Conservation (phyloP, 2,113 vertebrate species). For the Collichthys lucidus region DNA sequence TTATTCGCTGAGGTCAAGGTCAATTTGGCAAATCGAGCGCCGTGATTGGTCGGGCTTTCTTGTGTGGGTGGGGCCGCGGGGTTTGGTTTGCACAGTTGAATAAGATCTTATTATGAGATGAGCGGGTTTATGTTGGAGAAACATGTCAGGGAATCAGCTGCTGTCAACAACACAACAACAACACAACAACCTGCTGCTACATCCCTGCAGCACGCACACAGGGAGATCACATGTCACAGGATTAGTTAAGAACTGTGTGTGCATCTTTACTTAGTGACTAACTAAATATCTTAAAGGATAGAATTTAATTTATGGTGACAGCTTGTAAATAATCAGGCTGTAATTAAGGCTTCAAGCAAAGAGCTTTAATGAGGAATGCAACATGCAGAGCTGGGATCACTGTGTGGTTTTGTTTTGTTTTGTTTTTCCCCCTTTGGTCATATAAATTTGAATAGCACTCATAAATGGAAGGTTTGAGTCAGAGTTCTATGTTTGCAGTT, state of each 20-base stretch:
- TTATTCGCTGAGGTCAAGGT: slow-evolving; percentile 67
- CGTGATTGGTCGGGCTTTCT: slow-evolving; percentile 46
- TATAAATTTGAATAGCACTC: not conserved
- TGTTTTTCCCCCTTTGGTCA: too few species aligned
- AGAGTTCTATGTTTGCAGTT: not conserved
- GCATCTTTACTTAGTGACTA: not conserved
- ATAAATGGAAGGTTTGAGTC: not conserved
- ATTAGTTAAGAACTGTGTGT: not conserved
- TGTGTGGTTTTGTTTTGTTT: not conserved
- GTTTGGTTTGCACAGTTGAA: too few species aligned
- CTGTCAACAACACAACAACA: too few species aligned
- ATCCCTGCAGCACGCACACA: too few species aligned
- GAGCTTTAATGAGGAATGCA: not conserved
- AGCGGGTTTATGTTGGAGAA: not conserved
- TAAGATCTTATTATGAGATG: too few species aligned
- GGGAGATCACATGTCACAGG: not conserved
- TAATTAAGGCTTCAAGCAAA: not conserved
- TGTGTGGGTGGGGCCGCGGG: not conserved
- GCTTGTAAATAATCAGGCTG: not conserved
- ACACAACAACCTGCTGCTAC: too few species aligned
- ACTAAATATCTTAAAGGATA: not conserved
- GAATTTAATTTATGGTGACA: not conserved
- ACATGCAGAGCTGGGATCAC: not conserved
- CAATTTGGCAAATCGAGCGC: slow-evolving; percentile 45
- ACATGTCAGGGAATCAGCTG: too few species aligned